Evolutionary conservation across 2,113 vertebrate genomes (phyloP).

Genomic region (Kobus ellipsiprymnus): DNA sequence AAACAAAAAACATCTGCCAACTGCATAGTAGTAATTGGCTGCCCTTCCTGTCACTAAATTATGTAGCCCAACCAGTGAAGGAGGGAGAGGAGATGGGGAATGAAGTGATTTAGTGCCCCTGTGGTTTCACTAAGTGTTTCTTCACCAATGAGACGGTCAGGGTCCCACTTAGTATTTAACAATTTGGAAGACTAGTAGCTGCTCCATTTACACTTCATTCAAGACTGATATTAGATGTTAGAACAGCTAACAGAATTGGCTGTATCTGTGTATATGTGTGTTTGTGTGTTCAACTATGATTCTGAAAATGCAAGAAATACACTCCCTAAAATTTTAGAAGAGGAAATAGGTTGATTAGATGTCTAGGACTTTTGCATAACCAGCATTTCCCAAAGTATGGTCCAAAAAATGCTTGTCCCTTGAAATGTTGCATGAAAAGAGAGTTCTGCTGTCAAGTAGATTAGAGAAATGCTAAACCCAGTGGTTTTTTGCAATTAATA

Average conservation of each 20-base stretch:
- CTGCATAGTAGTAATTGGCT: not conserved
- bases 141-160: not conserved
- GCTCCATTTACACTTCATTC: not conserved
- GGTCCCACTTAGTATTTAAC: not conserved
- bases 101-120: not conserved
- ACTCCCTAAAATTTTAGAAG: not conserved
- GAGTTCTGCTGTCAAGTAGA: not conserved
- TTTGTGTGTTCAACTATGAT: not conserved
- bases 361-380: not conserved
- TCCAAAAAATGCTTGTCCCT: not conserved
- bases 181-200: not conserved
- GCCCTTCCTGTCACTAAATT: not conserved
- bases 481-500: not conserved
- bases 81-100: not conserved
- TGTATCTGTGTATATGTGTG: not conserved
- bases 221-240: not conserved
- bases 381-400: not conserved
- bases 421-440: not conserved
- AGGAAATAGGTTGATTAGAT: not conserved
- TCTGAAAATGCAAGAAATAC: not conserved
- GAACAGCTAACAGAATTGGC: not conserved
- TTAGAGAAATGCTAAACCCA: not conserved
- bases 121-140: not conserved
- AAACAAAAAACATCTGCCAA: conserved; percentile 25
- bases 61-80: not conserved